Percentiles rank a stretch among this genome's conserved stretches.
Evolutionary conservation across 2,888 invertebrate genomes (phyloP).

Genomic region (Drosophila engyochracea): DNA sequence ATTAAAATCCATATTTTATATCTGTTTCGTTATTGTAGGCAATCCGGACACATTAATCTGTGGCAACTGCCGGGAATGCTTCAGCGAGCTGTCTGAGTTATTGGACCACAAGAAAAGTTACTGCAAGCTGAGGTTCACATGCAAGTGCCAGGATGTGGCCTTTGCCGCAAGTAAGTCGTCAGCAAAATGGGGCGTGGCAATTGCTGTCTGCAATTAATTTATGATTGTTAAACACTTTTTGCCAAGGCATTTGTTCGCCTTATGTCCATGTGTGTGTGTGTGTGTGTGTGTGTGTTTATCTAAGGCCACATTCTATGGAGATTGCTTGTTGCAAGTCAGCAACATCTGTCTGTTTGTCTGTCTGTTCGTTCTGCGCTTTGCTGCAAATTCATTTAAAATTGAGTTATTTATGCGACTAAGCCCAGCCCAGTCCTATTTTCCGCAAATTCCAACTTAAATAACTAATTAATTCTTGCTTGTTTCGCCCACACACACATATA

Average conservation of each 20-base stretch:
- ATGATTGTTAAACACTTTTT: conserved; percentile 84
- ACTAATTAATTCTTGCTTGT: conserved; percentile 79
- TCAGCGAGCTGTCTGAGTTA: conserved; percentile 90
- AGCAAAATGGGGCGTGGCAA: conserved; percentile 28
- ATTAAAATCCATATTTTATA: conserved; percentile 36
- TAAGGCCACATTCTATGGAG: conserved; percentile 39
- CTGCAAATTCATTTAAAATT: conserved; percentile 74
- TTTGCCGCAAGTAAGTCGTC: conserved; percentile 85
- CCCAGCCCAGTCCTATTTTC: conserved; percentile 18
- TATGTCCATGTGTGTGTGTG: conserved; percentile 28
- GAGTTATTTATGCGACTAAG: conserved; percentile 80
- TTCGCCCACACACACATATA: conserved; percentile 34
- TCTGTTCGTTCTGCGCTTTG: conserved; percentile 47
- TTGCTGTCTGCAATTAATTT: conserved; percentile 82
- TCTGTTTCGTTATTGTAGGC: conserved; percentile 85
- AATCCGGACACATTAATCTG: conserved; percentile 92
- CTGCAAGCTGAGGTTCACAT: conserved; percentile 90
- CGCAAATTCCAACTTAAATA: conserved; percentile 77
- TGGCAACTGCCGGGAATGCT: conserved; percentile 91
- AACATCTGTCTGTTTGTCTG: conserved; percentile 68
- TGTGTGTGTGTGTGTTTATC: conserved; percentile 56
- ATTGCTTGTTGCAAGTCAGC: conserved; percentile 66
- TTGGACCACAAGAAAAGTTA: conserved; percentile 91
- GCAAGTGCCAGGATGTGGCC: conserved; percentile 88
- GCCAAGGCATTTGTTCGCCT: conserved; percentile 29